Conservation (phyloP, 2,888 invertebrate species). For the Lithophane semibrunnea region DNA sequence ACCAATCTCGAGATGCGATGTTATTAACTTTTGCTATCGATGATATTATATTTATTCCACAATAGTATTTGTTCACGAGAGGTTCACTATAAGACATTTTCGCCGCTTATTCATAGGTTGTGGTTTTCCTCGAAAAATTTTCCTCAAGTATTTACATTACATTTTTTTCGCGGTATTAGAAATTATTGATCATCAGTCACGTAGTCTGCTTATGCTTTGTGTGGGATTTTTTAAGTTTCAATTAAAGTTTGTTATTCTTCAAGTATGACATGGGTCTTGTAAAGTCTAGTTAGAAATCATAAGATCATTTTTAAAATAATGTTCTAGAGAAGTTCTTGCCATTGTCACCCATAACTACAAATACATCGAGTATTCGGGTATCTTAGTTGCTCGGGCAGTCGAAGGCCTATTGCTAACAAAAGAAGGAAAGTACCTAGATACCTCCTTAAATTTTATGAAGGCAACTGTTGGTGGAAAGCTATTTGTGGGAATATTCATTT, state of each 20-base stretch:
- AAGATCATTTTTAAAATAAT: neutral
- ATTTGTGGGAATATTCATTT: neutral
- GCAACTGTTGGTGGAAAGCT: neutral
- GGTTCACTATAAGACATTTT: neutral
- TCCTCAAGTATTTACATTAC: slow-evolving; percentile 16
- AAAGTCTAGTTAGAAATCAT: neutral
- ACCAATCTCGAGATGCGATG: slow-evolving; percentile 54
- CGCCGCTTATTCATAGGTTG: slow-evolving; percentile 13
- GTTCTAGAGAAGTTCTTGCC: neutral
- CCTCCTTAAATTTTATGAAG: neutral
- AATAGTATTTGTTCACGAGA: neutral
- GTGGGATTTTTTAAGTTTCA: neutral
- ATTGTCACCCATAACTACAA: neutral
- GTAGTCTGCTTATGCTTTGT: neutral
- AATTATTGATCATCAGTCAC: neutral
- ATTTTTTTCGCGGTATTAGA: slow-evolving; percentile 3
- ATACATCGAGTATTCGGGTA: neutral
- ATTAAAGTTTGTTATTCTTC: neutral
- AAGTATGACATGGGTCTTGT: neutral
- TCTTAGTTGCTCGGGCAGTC: neutral
- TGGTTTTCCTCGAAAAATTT: slow-evolving; percentile 20
- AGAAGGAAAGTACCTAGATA: neutral
- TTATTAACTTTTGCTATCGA: slow-evolving; percentile 62
- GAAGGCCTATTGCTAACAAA: neutral
- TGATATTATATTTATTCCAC: slow-evolving; percentile 29